Percentiles rank a stretch among this genome's conserved stretches.
Evolutionary conservation across 2,113 vertebrate genomes (phyloP).

Genomic region (Syrrhaptes paradoxus): DNA sequence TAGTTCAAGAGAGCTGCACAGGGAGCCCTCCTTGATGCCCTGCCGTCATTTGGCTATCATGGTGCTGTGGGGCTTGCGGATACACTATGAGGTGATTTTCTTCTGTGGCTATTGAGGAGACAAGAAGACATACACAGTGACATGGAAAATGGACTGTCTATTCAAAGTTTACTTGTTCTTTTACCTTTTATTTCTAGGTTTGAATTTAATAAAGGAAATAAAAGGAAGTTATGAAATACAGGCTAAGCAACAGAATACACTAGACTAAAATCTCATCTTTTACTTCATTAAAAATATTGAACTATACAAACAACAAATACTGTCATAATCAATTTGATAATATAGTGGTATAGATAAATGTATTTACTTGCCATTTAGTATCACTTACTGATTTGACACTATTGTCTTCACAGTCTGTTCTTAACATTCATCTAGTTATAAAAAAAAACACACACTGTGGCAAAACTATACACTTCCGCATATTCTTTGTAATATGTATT

Average conservation of each 20-base stretch:
- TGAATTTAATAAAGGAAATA: not conserved
- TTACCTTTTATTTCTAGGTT: not conserved
- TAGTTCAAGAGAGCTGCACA: not conserved
- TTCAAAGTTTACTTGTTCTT: not conserved
- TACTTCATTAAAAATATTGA: not conserved
- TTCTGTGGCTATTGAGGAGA: not conserved
- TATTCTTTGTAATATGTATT: not conserved
- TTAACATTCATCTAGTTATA: not conserved
- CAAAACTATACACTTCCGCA: not conserved
- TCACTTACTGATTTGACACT: not conserved
- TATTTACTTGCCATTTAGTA: not conserved
- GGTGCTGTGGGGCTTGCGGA: not conserved
- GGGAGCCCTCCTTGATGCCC: no score
- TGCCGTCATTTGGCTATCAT: not conserved
- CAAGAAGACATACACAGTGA: not conserved
- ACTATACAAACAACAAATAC: not conserved
- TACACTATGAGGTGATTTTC: not conserved
- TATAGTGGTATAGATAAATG: not conserved
- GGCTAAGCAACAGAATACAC: not conserved
- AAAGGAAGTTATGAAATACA: not conserved
- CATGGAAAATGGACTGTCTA: not conserved
- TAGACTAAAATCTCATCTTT: not conserved
- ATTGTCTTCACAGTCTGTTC: not conserved
- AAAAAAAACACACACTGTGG: not conserved
- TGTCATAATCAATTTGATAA: not conserved